Conservation (phyloP, 2,888 invertebrate genomes). For the Lobophora halterata region DNA sequence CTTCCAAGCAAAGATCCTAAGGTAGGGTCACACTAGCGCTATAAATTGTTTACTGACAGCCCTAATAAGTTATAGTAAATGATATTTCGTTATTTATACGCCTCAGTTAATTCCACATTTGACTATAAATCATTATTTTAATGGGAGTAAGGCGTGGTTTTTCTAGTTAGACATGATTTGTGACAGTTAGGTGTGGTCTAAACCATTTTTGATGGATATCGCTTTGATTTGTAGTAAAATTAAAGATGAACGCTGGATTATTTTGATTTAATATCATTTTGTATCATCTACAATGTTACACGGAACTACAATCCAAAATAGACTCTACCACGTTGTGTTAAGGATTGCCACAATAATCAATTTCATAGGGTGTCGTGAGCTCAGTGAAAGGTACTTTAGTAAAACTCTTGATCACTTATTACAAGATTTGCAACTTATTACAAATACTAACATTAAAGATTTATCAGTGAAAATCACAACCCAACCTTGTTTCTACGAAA, state of each 20-base stretch:
- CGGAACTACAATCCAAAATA: too few relatives aligned
- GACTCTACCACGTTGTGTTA: too few relatives aligned
- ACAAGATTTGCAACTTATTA: too few relatives aligned
- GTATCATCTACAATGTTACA: too few relatives aligned
- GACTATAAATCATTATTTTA: slow-evolving; percentile 46
- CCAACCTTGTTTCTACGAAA: too few relatives aligned
- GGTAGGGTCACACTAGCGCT: slow-evolving; percentile 18
- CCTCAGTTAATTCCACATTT: slow-evolving; percentile 24
- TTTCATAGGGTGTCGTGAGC: too few relatives aligned
- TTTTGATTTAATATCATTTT: too few relatives aligned
- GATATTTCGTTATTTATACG: slow-evolving; percentile 28
- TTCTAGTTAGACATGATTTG: slow-evolving; percentile 22
- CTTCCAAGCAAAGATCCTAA: slow-evolving; percentile 13
- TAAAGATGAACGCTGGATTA: neutral
- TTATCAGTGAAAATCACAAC: too few relatives aligned
- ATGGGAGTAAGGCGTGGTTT: slow-evolving; percentile 34
- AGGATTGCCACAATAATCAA: too few relatives aligned
- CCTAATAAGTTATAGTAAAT: slow-evolving; percentile 23
- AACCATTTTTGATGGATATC: slow-evolving; percentile 9
- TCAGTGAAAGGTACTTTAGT: too few relatives aligned
- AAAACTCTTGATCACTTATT: too few relatives aligned
- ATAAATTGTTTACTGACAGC: slow-evolving; percentile 26
- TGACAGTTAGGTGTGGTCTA: slow-evolving; percentile 23
- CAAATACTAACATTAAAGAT: too few relatives aligned
- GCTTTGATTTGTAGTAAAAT: slow-evolving; percentile 3